Evolutionary conservation across 2,888 invertebrate genomes (phyloP).

Genomic region (Azorinus chamasolen): DNA sequence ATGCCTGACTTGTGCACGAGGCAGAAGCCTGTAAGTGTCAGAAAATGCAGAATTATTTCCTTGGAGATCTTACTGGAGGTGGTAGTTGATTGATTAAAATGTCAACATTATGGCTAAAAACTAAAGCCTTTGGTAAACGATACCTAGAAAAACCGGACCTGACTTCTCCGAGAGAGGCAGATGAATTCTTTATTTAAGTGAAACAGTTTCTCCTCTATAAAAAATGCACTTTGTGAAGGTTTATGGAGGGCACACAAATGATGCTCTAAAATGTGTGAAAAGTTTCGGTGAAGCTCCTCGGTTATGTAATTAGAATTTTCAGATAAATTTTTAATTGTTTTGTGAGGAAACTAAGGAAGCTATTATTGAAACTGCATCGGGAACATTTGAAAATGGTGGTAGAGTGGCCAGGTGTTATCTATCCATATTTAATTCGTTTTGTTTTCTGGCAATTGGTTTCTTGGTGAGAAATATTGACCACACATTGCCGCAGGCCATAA

Average conservation of each 20-base stretch:
- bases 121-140: conserved; percentile 51
- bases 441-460: no score
- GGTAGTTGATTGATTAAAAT: conserved; percentile 63
- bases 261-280: conserved; percentile 5
- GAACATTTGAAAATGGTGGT: no score
- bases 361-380: no score
- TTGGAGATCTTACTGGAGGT: conserved; percentile 39
- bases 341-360: no score
- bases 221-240: conserved; percentile 37
- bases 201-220: conserved; percentile 41
- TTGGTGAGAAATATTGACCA: no score
- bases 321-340: no score
- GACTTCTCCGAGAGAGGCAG: conserved; percentile 19
- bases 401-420: no score
- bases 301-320: neutral
- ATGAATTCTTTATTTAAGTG: conserved; percentile 54
- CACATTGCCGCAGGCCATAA: no score
- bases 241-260: conserved; percentile 1
- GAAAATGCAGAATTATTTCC: conserved; percentile 59
- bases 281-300: neutral
- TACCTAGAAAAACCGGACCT: conserved; percentile 60
- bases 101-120: conserved; percentile 59
- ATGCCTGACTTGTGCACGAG: conserved; percentile 32
- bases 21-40: conserved; percentile 52
- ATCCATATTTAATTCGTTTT: no score